phyloP scores from a whole-genome alignment of 1,140 invertebrate genomes.

The Drosophila repletoides region DNA sequence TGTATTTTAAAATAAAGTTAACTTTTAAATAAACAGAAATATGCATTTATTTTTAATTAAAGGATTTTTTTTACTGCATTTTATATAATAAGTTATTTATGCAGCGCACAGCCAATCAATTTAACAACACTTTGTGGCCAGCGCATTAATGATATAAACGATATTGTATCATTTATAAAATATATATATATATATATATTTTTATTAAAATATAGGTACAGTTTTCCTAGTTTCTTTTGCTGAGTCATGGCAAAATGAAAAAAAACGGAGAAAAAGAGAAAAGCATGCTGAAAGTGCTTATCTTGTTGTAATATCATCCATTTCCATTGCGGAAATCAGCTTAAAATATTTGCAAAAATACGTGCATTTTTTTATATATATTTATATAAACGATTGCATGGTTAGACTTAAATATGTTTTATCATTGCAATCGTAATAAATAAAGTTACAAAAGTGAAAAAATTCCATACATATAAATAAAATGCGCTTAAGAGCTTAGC shows the following conservation, averaged over 20 bases:
- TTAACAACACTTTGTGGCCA: slow-evolving; percentile 30
- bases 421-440: slow-evolving; percentile 37
- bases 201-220: slow-evolving; percentile 20
- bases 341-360: slow-evolving; percentile 67
- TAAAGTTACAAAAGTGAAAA: slow-evolving; percentile 4
- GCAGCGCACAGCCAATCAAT: slow-evolving; percentile 27
- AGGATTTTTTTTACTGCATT: background rate
- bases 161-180: slow-evolving; percentile 31
- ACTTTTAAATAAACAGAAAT: slow-evolving; percentile 10
- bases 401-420: slow-evolving; percentile 56
- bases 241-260: slow-evolving; percentile 3
- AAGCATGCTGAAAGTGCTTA: slow-evolving; percentile 38
- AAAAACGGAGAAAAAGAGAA: slow-evolving; percentile 3
- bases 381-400: slow-evolving; percentile 40
- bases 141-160: slow-evolving; percentile 17
- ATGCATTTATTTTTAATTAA: background rate
- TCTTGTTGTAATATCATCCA: slow-evolving; percentile 63
- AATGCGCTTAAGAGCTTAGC: slow-evolving; percentile 70
- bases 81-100: slow-evolving; percentile 17
- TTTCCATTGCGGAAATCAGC: slow-evolving; percentile 72
- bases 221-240: slow-evolving; percentile 37
- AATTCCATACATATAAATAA: slow-evolving; percentile 58
- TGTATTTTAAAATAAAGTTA: too few species aligned
- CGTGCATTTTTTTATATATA: slow-evolving; percentile 21
- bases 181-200: too few species aligned